phyloP scores from a whole-genome alignment of 30 jellyfish, hydroid and myxozoan genomes.

The Euphysa ruthae region DNA sequence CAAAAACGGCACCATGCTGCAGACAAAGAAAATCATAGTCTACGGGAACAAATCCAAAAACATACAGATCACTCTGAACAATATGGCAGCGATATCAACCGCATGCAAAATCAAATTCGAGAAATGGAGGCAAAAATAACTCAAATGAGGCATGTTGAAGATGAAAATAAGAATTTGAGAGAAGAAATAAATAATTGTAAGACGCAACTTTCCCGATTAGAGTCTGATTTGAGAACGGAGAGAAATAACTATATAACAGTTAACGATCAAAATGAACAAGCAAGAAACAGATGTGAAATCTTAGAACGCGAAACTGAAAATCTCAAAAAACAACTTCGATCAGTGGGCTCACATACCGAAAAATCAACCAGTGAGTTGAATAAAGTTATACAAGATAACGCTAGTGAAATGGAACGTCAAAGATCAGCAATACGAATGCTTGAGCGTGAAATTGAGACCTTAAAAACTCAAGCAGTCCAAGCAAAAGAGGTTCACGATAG shows the following conservation, averaged over 20 bases:
- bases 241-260: slow-evolving; percentile 33
- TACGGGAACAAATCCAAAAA: slow-evolving; percentile 46
- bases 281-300: slow-evolving; percentile 37
- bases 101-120: slow-evolving; percentile 49
- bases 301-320: slow-evolving; percentile 50
- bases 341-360: slow-evolving; percentile 63
- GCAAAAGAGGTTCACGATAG: slow-evolving; percentile 50
- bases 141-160: slow-evolving; percentile 41
- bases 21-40: slow-evolving; percentile 48
- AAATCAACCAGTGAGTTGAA: slow-evolving; percentile 55
- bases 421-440: slow-evolving; percentile 50
- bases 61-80: slow-evolving; percentile 40
- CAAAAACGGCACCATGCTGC: slow-evolving; percentile 34
- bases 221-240: slow-evolving; percentile 58
- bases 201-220: slow-evolving; percentile 39
- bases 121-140: slow-evolving; percentile 54
- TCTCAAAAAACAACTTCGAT: slow-evolving; percentile 67
- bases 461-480: slow-evolving; percentile 52
- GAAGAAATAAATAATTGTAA: slow-evolving; percentile 39
- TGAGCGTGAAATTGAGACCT: slow-evolving; percentile 70
- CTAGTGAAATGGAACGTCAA: slow-evolving; percentile 76
- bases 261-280: slow-evolving; percentile 73
- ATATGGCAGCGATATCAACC: slow-evolving; percentile 53
- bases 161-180: slow-evolving; percentile 57
- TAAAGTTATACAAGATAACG: slow-evolving; percentile 77